A percentile compares a stretch with the other conserved stretches of the same genome.
Evolutionary conservation across 2,113 vertebrate genomes (phyloP).

Genomic region (Pseudorasbora parva): DNA sequence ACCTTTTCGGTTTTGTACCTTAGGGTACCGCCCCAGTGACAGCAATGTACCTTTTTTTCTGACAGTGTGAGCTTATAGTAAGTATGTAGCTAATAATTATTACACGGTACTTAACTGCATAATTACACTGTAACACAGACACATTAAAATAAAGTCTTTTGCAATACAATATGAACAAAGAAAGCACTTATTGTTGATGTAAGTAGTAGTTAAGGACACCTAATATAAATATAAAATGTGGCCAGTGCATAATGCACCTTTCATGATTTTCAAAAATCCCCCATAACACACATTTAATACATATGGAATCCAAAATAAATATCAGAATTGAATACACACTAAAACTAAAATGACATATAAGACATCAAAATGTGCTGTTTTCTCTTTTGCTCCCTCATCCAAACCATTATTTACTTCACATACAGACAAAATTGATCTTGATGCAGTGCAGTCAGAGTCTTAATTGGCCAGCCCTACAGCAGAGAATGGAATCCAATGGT

Average conservation of each 20-base stretch:
- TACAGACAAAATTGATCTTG: slow-evolving; percentile 93
- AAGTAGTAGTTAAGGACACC: too few species aligned
- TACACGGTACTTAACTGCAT: too few species aligned
- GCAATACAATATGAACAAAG: too few species aligned
- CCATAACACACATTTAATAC: background rate
- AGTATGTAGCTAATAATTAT: too few species aligned
- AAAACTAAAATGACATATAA: background rate
- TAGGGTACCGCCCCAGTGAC: too few species aligned
- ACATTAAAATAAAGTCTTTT: too few species aligned
- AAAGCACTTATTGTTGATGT: too few species aligned
- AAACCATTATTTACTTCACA: slow-evolving; percentile 61
- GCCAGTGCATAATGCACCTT: background rate
- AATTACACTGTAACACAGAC: too few species aligned
- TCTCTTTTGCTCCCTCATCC: slow-evolving; percentile 48
- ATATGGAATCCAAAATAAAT: background rate
- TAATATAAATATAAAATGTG: too few species aligned
- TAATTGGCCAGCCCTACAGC: slow-evolving; percentile 98
- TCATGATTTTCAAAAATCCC: background rate
- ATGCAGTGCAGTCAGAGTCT: slow-evolving; percentile 98
- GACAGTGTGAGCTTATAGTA: too few species aligned
- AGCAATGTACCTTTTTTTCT: too few species aligned
- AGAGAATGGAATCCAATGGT: slow-evolving; percentile 95
- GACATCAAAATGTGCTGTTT: slow-evolving; percentile 33
- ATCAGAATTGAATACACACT: background rate
- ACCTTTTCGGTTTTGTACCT: too few species aligned